Evolutionary conservation across 2,797 vertebrate species (phyloP).

Genomic region (Australoheros facetus): DNA sequence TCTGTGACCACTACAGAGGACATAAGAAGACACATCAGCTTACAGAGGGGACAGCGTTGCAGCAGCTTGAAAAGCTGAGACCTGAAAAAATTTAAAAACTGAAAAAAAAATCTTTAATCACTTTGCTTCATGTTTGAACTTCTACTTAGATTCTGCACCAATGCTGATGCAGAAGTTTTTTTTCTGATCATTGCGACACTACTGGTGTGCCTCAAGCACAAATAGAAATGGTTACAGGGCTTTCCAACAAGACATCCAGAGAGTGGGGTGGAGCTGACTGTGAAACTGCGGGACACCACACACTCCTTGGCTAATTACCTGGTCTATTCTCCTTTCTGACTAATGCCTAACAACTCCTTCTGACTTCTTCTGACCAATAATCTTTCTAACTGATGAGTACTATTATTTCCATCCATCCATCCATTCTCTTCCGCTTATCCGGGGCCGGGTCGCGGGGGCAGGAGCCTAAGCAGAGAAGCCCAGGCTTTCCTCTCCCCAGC

Average conservation of each 20-base stretch:
- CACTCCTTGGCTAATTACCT: neutral
- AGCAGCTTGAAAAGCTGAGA: neutral
- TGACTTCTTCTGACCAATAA: no score
- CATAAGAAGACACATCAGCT: no score
- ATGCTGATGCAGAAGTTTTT: neutral
- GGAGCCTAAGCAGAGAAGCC: no score
- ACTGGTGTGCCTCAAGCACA: neutral
- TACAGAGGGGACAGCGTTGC: neutral
- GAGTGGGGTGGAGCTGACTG: neutral
- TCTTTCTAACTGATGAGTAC: no score
- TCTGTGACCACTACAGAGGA: no score
- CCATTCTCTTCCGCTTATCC: no score
- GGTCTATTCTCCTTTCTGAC: neutral
- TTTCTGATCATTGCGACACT: rapidly evolving
- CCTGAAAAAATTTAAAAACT: neutral
- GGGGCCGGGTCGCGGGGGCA: no score
- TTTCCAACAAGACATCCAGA: neutral
- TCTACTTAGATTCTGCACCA: neutral
- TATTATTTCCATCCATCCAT: no score
- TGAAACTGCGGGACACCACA: neutral
- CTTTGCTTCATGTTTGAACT: no score
- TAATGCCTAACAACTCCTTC: neutral
- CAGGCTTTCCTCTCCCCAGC: no score
- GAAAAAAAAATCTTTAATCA: neutral
- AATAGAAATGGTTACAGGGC: neutral